Conservation (phyloP, 2,113 vertebrate species). For the Sorex araneus region DNA sequence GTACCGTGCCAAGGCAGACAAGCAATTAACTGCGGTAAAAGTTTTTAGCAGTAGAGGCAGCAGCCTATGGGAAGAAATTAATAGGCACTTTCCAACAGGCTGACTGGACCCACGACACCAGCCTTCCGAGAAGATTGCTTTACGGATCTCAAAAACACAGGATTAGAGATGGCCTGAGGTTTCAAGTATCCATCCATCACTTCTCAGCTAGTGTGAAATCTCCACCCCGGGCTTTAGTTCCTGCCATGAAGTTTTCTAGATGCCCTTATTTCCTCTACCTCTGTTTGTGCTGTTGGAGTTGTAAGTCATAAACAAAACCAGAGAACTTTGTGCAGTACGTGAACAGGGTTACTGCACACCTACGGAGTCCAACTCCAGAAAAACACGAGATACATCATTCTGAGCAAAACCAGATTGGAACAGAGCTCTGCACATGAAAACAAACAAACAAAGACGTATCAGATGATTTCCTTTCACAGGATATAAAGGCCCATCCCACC, state of each 20-base stretch:
- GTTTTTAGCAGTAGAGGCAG: neutral
- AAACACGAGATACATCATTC: neutral
- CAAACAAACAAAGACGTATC: neutral
- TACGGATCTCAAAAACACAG: conserved; percentile 40
- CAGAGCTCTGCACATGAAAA: conserved; percentile 27
- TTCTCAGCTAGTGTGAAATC: neutral
- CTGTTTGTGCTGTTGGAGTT: neutral
- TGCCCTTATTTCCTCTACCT: neutral
- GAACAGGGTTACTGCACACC: conserved; percentile 8
- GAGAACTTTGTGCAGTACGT: conserved; percentile 33
- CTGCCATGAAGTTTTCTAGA: neutral
- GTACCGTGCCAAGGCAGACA: neutral
- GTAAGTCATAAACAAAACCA: neutral
- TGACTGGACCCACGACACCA: neutral
- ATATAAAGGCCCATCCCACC: neutral
- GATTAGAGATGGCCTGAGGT: neutral
- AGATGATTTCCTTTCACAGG: neutral
- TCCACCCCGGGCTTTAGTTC: neutral
- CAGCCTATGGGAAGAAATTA: neutral
- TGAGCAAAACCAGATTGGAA: conserved; percentile 5
- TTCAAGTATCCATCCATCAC: neutral
- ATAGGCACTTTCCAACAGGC: neutral
- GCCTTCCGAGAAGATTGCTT: conserved; percentile 1
- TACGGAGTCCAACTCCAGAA: neutral
- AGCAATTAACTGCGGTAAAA: neutral